phyloP scores from a whole-genome alignment of 2,888 invertebrate genomes.

The Trichacis sp. region DNA sequence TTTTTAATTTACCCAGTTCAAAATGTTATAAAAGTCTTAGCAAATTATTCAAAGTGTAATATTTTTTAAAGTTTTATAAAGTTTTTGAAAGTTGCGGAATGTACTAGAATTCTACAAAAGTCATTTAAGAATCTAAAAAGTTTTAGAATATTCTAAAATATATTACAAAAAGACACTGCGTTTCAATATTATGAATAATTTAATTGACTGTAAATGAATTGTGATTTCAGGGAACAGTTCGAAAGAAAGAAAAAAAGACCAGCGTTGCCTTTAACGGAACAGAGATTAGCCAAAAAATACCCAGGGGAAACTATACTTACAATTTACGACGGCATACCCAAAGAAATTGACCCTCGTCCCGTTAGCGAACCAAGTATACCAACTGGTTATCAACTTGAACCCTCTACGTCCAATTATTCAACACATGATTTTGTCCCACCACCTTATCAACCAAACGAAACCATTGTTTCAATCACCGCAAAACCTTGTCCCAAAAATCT shows the following conservation, averaged over 20 bases:
- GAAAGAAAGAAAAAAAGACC: conserved; percentile 56
- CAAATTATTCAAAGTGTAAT: too few relatives aligned
- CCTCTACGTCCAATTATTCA: not conserved
- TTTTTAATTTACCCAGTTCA: too few relatives aligned
- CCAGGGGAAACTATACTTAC: conserved; percentile 52
- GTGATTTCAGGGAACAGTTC: conserved; percentile 53
- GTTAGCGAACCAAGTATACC: conserved; percentile 52
- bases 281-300: conserved; percentile 50
- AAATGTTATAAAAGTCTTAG: too few relatives aligned
- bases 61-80: too few relatives aligned
- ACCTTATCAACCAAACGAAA: conserved; percentile 47
- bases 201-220: not conserved
- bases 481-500: conserved; percentile 6
- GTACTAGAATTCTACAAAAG: too few relatives aligned
- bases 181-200: too few relatives aligned
- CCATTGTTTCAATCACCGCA: conserved; percentile 30
- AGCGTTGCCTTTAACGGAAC: conserved; percentile 53
- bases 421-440: conserved; percentile 19
- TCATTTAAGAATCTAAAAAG: not conserved
- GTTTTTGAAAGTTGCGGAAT: too few relatives aligned
- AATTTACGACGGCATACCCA: conserved; percentile 53
- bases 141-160: too few relatives aligned
- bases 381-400: not conserved
- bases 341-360: conserved; percentile 50
- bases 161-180: too few relatives aligned